Evolutionary conservation across 37 sponge, comb jelly and placozoan species (phyloP).

Genomic region (Geodia barretti): DNA sequence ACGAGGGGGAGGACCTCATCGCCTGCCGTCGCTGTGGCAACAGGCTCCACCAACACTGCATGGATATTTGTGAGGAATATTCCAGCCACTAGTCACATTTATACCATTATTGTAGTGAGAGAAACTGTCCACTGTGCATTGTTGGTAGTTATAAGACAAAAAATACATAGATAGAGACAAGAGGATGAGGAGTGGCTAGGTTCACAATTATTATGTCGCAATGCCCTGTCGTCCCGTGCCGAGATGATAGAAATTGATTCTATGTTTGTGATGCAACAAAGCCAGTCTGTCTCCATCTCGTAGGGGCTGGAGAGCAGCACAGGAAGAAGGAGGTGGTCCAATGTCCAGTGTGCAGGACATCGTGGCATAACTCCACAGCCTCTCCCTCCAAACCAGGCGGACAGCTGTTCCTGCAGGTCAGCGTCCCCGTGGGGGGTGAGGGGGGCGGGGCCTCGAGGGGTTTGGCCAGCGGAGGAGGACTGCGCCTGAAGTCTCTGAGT

Average conservation of each 20-base stretch:
- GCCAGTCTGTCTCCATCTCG: no score
- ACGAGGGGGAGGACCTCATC: slow-evolving; percentile 72
- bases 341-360: slow-evolving; percentile 54
- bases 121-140: not conserved
- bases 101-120: no score
- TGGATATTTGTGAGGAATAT: slow-evolving; percentile 77
- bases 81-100: no score
- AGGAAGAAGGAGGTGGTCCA: slow-evolving; percentile 38
- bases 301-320: slow-evolving; percentile 50
- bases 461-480: not conserved
- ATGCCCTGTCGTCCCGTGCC: no score
- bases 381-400: not conserved
- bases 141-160: no score
- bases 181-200: no score
- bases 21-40: slow-evolving; percentile 69
- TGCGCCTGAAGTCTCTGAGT: not conserved
- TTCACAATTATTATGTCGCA: no score
- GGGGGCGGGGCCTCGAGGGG: not conserved
- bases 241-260: no score
- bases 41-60: slow-evolving; percentile 87
- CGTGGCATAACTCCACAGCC: slow-evolving; percentile 39
- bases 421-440: slow-evolving; percentile 1
- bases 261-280: no score
- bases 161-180: no score
- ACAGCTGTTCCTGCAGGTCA: not conserved